Percentiles rank a stretch among this genome's conserved stretches.
Conservation (phyloP, 2,888 invertebrate species). For the Zygothrica quintamaculata region DNA sequence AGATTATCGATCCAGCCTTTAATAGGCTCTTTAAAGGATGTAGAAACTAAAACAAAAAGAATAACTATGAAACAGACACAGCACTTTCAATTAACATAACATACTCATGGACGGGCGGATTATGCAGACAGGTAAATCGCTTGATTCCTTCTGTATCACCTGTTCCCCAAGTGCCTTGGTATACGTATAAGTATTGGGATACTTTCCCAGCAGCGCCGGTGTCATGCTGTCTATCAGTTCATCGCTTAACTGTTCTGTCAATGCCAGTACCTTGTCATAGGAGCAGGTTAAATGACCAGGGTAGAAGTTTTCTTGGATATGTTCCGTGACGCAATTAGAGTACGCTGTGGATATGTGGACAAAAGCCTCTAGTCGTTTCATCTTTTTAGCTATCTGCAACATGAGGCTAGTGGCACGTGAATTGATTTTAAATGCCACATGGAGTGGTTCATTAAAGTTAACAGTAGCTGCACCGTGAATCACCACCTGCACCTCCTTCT, state of each 20-base stretch:
- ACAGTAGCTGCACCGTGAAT: constrained; percentile 97
- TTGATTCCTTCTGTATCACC: constrained; percentile 86
- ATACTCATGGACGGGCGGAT: constrained; percentile 24
- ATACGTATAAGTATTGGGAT: constrained; percentile 89
- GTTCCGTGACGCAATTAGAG: constrained; percentile 86
- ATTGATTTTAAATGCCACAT: constrained; percentile 89
- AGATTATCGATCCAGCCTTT: constrained; percentile 89
- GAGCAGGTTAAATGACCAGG: constrained; percentile 69
- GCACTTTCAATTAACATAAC: neutral
- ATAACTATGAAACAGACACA: neutral
- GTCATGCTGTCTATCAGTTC: constrained; percentile 81
- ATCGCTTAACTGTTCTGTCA: constrained; percentile 78
- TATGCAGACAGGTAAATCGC: constrained; percentile 86
- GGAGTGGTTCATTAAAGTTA: constrained; percentile 89
- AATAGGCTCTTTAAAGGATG: constrained; percentile 85
- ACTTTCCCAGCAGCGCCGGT: constrained; percentile 62
- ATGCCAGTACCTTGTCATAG: constrained; percentile 79
- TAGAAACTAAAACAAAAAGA: constrained; percentile 43
- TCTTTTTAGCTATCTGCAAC: constrained; percentile 87
- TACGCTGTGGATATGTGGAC: constrained; percentile 89
- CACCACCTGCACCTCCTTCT: constrained; percentile 85
- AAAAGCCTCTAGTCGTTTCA: constrained; percentile 85
- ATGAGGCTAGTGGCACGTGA: constrained; percentile 88
- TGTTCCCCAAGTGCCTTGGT: constrained; percentile 90
- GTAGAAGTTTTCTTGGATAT: constrained; percentile 84